Evolutionary conservation across 1,140 invertebrate genomes (phyloP).

Genomic region (Leptoteleia sp.): DNA sequence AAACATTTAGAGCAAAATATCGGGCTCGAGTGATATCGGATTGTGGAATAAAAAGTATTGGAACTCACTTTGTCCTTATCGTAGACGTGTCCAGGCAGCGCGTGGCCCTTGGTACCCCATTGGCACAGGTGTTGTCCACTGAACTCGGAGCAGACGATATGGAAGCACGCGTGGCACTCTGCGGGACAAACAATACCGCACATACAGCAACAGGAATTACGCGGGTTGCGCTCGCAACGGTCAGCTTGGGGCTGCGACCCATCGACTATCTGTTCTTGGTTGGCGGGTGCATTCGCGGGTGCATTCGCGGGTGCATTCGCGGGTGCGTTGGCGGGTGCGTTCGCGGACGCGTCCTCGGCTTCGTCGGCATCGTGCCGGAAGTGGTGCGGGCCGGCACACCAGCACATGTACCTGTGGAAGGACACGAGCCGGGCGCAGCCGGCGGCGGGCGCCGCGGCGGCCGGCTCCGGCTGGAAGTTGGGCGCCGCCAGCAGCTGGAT

Average conservation of each 20-base stretch:
- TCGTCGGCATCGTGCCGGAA: slow-evolving; percentile 3
- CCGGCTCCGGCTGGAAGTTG: not conserved
- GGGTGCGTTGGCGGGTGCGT: not conserved
- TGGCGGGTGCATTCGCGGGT: not conserved
- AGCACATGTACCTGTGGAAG: too few species aligned
- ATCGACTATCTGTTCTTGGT: slow-evolving; percentile 53
- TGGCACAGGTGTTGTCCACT: slow-evolving; percentile 82
- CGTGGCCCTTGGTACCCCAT: slow-evolving; percentile 81
- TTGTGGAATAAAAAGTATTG: too few species aligned
- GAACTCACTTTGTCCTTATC: slow-evolving; percentile 82
- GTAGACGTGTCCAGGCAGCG: slow-evolving; percentile 80
- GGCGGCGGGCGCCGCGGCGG: not conserved
- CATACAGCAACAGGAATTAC: slow-evolving; percentile 83
- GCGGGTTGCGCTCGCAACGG: slow-evolving; percentile 4
- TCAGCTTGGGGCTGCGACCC: slow-evolving; percentile 1
- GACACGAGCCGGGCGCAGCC: slow-evolving; percentile 81
- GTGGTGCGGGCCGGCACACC: slow-evolving; percentile 72
- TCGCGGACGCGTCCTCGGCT: not conserved
- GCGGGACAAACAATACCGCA: slow-evolving; percentile 83
- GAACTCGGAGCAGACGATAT: slow-evolving; percentile 83
- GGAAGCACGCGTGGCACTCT: slow-evolving; percentile 87
- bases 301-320: not conserved
- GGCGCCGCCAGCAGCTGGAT: slow-evolving; percentile 44
- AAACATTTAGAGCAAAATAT: too few species aligned
- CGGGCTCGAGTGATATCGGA: too few species aligned